Evolutionary conservation across 2,797 vertebrate genomes (phyloP).

Genomic region (Rallus crepitans): DNA sequence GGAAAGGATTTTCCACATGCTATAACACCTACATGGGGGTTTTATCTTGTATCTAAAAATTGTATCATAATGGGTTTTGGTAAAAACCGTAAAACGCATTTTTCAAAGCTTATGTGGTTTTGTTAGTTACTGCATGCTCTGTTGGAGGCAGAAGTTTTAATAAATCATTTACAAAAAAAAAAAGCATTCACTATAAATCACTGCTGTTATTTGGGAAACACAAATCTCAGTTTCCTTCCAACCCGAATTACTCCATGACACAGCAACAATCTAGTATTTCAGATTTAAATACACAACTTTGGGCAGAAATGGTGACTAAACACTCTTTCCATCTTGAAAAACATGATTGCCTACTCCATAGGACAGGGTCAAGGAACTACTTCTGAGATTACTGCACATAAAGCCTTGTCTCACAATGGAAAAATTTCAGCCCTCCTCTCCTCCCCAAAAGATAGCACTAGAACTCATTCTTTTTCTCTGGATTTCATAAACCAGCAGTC

Average conservation of each 20-base stretch:
- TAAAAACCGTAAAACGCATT: not conserved
- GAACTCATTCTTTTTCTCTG: not conserved
- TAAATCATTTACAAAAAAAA: not conserved
- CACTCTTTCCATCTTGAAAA: not conserved
- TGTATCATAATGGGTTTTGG: not conserved
- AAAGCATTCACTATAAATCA: not conserved
- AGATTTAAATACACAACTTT: not conserved
- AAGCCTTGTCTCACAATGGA: not conserved
- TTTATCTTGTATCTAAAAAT: not conserved
- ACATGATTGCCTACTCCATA: not conserved
- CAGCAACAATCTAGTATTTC: not conserved
- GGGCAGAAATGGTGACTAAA: not conserved
- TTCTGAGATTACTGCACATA: not conserved
- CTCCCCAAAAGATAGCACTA: not conserved
- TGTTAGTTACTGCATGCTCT: not conserved
- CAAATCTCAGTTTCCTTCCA: not conserved
- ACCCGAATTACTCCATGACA: not conserved
- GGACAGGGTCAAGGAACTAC: not conserved
- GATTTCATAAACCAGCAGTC: not conserved
- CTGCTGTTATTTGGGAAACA: not conserved
- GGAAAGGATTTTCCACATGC: not conserved
- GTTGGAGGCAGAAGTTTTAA: not conserved
- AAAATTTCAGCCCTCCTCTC: not conserved
- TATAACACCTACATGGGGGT: rapidly evolving
- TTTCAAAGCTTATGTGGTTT: not conserved